Evolutionary conservation across 2,888 invertebrate species (phyloP).

Genomic region (Thysanoteuthis rhombus): DNA sequence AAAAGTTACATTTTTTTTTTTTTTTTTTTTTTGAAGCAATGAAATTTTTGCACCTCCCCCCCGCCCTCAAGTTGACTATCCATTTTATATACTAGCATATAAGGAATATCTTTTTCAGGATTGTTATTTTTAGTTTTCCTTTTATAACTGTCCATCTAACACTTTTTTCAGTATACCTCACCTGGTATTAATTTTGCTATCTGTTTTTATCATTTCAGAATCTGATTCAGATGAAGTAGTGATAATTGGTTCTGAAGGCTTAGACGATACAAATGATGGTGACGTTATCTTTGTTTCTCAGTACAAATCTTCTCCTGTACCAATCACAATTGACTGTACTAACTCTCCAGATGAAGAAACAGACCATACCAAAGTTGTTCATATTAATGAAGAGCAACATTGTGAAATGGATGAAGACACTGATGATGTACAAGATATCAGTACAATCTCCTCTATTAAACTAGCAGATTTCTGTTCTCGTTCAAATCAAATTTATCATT

Average conservation of each 20-base stretch:
- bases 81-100: no score
- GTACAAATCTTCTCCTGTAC: conserved; percentile 36
- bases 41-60: no score
- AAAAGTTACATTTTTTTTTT: no score
- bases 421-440: conserved; percentile 14
- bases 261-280: conserved; percentile 38
- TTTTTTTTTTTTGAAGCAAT: no score
- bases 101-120: no score
- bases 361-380: conserved; percentile 22
- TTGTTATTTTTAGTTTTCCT: no score
- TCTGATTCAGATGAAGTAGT: conserved; percentile 30
- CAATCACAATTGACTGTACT: conserved; percentile 20
- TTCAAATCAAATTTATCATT: conserved; percentile 18
- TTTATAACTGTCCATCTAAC: no score
- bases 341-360: conserved; percentile 25
- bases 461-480: conserved; percentile 18
- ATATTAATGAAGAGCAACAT: conserved; percentile 25
- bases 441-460: conserved; percentile 15
- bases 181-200: not conserved
- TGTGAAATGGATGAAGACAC: conserved; percentile 23
- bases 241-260: not conserved
- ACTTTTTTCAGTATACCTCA: not conserved
- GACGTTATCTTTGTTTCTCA: conserved; percentile 54
- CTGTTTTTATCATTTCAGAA: not conserved
- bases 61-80: no score